A percentile compares a stretch with the other conserved stretches of the same genome.
Evolutionary conservation across 2,888 invertebrate species (phyloP).

Genomic region (Clivina fossor): DNA sequence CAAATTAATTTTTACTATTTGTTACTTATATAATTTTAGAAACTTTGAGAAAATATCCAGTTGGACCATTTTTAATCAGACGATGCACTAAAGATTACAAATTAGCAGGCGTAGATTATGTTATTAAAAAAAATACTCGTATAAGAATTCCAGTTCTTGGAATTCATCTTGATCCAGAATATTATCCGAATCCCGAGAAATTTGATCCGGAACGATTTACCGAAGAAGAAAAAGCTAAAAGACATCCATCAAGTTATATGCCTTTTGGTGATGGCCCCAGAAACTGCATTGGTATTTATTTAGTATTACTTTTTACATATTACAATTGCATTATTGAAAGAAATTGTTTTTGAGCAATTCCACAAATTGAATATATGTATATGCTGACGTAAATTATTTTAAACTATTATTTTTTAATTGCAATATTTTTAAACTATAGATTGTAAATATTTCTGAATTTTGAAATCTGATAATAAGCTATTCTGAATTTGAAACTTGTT

Average conservation of each 20-base stretch:
- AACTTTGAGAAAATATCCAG: constrained; percentile 49
- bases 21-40: constrained; percentile 47
- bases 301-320: not conserved
- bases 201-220: constrained; percentile 50
- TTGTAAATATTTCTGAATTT: no score
- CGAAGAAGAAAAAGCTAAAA: constrained; percentile 39
- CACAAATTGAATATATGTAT: no score
- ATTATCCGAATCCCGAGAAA: constrained; percentile 46
- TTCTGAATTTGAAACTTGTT: no score
- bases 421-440: no score
- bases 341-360: no score
- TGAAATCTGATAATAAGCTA: no score
- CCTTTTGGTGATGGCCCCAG: constrained; percentile 46
- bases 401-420: no score
- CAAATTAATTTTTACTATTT: no score
- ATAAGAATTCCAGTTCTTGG: constrained; percentile 43
- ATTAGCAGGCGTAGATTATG: constrained; percentile 40
- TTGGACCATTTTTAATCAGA: constrained; percentile 43
- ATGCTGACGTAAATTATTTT: no score
- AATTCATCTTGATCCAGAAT: constrained; percentile 47
- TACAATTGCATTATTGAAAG: constrained; percentile 16
- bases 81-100: constrained; percentile 41
- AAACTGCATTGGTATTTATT: constrained; percentile 41
- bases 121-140: constrained; percentile 39
- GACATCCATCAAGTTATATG: constrained; percentile 41